Conservation (phyloP, 2,113 vertebrate genomes). For the Gopherus evgoodei region DNA sequence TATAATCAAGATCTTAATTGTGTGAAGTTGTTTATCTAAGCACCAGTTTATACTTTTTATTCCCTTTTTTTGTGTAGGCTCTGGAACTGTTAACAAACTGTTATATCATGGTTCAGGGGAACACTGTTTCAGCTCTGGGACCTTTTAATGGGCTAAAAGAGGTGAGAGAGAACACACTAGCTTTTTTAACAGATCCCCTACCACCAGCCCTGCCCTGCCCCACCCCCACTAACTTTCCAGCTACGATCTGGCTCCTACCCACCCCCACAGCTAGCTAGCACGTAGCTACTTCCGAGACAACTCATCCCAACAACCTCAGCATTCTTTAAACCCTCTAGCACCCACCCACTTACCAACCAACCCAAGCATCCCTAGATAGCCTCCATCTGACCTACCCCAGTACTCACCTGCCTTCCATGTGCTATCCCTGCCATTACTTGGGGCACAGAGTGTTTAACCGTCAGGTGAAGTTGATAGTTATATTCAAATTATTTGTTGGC, state of each 20-base stretch:
- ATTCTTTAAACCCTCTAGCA: not conserved
- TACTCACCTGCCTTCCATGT: not conserved
- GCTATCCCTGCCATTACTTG: not conserved
- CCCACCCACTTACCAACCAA: not conserved
- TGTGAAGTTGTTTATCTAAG: not conserved
- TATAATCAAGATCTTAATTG: not conserved
- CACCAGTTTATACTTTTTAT: not conserved
- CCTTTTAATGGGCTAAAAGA: constrained; percentile 93
- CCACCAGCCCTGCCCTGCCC: rapidly evolving
- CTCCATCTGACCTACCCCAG: not conserved
- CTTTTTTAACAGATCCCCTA: not conserved
- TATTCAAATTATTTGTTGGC: not conserved
- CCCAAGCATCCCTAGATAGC: too few relatives aligned
- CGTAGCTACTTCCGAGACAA: not conserved
- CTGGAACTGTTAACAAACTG: constrained; percentile 95
- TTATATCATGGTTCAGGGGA: constrained; percentile 98
- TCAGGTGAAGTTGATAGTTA: not conserved
- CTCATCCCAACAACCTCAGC: not conserved
- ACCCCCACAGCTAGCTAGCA: not conserved
- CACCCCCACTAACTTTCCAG: not conserved
- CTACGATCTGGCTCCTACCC: not conserved
- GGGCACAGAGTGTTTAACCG: not conserved
- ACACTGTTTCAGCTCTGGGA: constrained; percentile 95
- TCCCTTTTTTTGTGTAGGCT: constrained; percentile 79
- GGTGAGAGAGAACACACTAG: constrained; percentile 70